A percentile compares a stretch with the other conserved stretches of the same genome.
These are phyloP conservation scores for Isichthys henryi DNA, from an alignment of 2,113 vertebrate species.

Conservation along the genomic window DNA sequence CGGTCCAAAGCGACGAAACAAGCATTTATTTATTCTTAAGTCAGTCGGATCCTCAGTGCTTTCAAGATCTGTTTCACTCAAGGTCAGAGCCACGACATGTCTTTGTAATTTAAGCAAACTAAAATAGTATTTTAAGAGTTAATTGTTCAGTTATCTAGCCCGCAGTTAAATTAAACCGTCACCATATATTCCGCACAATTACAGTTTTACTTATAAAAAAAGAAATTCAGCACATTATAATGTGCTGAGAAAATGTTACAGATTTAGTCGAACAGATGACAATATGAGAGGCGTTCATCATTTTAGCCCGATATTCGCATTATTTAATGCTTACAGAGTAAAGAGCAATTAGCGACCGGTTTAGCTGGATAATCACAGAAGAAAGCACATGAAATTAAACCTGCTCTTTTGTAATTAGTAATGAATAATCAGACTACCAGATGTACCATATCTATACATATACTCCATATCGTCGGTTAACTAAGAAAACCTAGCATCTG, in stretches of 20 bases:
- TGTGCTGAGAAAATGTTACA: not conserved
- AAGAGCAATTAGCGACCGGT: not conserved
- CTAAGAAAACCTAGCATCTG: not conserved
- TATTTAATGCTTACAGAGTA: not conserved
- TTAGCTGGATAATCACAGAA: not conserved
- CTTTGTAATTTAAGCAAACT: not conserved
- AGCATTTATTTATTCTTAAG: not conserved
- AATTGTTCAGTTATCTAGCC: not conserved
- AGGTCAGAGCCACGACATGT: not conserved
- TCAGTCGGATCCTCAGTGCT: not conserved
- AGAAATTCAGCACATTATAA: not conserved
- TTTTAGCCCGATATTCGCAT: not conserved
- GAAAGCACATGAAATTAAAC: not conserved
- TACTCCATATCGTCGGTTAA: not conserved
- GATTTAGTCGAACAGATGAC: not conserved
- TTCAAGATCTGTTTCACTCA: not conserved
- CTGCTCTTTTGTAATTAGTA: too few species aligned
- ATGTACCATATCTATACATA: not conserved
- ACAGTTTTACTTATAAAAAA: not conserved
- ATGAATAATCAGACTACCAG: not conserved
- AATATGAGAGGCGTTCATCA: not conserved
- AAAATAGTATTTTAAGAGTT: not conserved
- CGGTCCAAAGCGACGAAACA: not conserved
- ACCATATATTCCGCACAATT: not conserved
- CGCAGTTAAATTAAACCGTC: not conserved